phyloP scores from a whole-genome alignment of 2,888 invertebrate genomes.

The Drosophila fungiperda region DNA sequence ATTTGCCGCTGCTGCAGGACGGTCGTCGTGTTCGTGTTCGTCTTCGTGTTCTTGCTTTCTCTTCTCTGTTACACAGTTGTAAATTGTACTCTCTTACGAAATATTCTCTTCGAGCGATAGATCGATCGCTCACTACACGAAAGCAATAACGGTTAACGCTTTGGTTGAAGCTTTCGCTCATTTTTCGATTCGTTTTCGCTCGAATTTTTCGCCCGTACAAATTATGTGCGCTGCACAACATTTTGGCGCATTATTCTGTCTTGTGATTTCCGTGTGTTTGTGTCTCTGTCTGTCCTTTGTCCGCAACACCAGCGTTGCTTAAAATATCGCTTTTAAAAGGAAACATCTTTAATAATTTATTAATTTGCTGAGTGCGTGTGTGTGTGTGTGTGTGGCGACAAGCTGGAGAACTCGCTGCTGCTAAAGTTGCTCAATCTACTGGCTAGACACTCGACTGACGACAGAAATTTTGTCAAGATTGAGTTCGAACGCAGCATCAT shows the following conservation, averaged over 20 bases:
- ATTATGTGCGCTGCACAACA: slow-evolving; percentile 54
- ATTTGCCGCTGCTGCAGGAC: slow-evolving; percentile 59
- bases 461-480: slow-evolving; percentile 77
- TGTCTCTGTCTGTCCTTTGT: slow-evolving; percentile 40
- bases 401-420: slow-evolving; percentile 77
- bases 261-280: slow-evolving; percentile 62
- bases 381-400: slow-evolving; percentile 50
- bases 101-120: not conserved
- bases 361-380: slow-evolving; percentile 25
- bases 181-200: slow-evolving; percentile 12
- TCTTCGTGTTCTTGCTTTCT: not conserved
- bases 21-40: slow-evolving; percentile 36
- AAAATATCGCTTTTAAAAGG: slow-evolving; percentile 14
- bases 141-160: slow-evolving; percentile 37
- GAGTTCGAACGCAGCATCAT: slow-evolving; percentile 84
- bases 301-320: slow-evolving; percentile 32
- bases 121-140: slow-evolving; percentile 10
- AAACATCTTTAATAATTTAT: not conserved
- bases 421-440: slow-evolving; percentile 75
- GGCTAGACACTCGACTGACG: slow-evolving; percentile 62
- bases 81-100: not conserved
- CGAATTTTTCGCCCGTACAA: slow-evolving; percentile 3
- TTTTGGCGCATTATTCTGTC: slow-evolving; percentile 75
- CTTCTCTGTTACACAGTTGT: not conserved
- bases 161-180: slow-evolving; percentile 24